Base-by-base conservation (phyloP, 2,888 invertebrate genomes). In the Geotrupes spiniger region DNA sequence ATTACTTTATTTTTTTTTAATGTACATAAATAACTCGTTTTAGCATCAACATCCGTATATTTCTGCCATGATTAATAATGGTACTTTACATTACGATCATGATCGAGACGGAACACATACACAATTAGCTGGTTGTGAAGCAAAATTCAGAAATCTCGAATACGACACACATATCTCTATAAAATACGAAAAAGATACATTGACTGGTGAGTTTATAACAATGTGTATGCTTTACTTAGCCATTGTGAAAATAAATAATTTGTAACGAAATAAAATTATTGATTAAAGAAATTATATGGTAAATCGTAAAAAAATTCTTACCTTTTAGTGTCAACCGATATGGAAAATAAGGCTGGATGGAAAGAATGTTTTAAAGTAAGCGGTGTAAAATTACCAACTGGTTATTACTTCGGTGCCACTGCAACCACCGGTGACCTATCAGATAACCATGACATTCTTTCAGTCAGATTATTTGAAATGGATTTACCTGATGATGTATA, bases 21-120 rank as follows among this genome's bases (percentile, higher is more conserved):
- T 21, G 39, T 49, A 41, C 15, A 1, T 25, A 16, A 6, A 36
- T 36, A 36, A 11, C 17, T 21, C 11, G 10, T 21, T 38, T 38
- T n/a, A 97, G 96, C 98, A 98, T 73, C 91, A 92, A 67, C 98
- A 99, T 78, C 99, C 99, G 0, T 99, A 92, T 74, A 86, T 99
- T 62, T 97, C 97, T 44, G 95, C 92, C 2, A 99, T 98, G 97
- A 82, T 99, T 2, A 97, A 94, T 74, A 98, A 99, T 74, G 99
- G 99, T 10, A 80, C 89, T 1, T 77, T 93, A 52, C 87, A 89
- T 69, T 99, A 99, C 73, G 99, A 99, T 74, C 99, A 99, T 73
- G 99, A 99, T 69, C 78, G 91, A 36, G 99, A 99, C 76, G 99
- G 99, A 37, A 98, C 98, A 0, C 96, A 96, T 71, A 98, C 98